These are phyloP conservation scores for Cyclophora punctaria DNA, from an alignment of 2,888 invertebrate genomes.

Conservation along the genomic window DNA sequence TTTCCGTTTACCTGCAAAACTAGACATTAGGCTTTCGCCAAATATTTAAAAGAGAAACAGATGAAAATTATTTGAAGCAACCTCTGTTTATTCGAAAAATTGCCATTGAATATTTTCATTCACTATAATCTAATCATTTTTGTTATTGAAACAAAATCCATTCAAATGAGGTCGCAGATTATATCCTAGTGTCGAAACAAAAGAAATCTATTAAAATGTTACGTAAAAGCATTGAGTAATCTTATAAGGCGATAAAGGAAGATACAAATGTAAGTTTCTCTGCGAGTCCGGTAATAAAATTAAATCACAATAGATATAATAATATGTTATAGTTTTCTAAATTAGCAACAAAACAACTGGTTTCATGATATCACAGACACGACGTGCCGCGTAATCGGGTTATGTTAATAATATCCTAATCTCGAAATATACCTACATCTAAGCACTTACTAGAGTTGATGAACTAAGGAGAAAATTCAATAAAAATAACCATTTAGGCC, in stretches of 20 bases:
- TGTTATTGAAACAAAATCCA: too few species aligned
- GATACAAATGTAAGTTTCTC: not conserved
- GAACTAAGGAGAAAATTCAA: constrained; percentile 33
- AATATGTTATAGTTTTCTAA: constrained; percentile 15
- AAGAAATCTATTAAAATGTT: too few species aligned
- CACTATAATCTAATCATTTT: too few species aligned
- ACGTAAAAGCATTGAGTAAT: too few species aligned
- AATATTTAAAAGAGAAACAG: not conserved
- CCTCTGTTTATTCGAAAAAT: too few species aligned
- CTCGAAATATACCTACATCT: constrained; percentile 8
- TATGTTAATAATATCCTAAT: constrained; percentile 32
- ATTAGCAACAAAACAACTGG: constrained; percentile 20
- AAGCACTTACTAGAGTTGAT: constrained; percentile 14
- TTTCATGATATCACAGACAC: constrained; percentile 22
- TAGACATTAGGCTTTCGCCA: constrained; percentile 13
- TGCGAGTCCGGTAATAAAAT: constrained; percentile 11
- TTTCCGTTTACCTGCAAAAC: constrained; percentile 18
- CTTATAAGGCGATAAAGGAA: not conserved
- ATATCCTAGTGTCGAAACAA: too few species aligned
- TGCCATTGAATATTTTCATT: too few species aligned
- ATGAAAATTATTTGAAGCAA: too few species aligned
- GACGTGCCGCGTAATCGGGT: too few species aligned
- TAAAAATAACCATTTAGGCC: not conserved
- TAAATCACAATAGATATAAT: constrained; percentile 12
- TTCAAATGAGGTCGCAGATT: too few species aligned